Base-by-base conservation (phyloP, 2,888 invertebrate species). In the Germaria angustata region DNA sequence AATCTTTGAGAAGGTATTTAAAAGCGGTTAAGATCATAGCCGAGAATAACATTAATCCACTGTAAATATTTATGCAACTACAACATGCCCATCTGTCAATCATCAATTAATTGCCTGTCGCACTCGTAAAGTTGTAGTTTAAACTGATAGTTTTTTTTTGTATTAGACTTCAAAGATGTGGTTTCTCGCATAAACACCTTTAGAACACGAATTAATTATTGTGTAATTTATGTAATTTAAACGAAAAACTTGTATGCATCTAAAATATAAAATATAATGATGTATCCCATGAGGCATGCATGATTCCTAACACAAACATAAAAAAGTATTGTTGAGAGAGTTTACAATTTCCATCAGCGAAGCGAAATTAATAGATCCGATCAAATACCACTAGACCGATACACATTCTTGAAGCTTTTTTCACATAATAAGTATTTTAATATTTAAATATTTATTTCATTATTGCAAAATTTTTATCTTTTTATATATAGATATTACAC, bases 1-100 rank as follows among this genome's bases (percentile, higher is more conserved):
- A 41, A 34, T 55, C 32, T 59, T 7, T 34, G 34, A 53, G 24
- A 57, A 57, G 49, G 32, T 39, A 49, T 51, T 68, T 53, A 20
- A 66, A 41, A 46, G 68, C 76, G 76, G 68, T 61, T 68, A 77
- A 77, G 76, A 77, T 77, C 76, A 68, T 41, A 77, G 34, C 59
- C 32, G 41, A 9, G 34, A 68, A 51, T 51, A 68, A 49, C 49
- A 28, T 49, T 20, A 34, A 41, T 49, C 8, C 22, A 51, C 13
- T 51, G 2, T 32, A 68, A 77, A 41, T 68, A 59, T 49, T 59
- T 59, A 24, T 59, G 17, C 6, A 49, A 20, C 6, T 39, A 2
- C 28, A 49, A 20, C 22, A 24, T 39, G 46, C 59, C 41, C 34
- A 77, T 7, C 15, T 77, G 76, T 22, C 68, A 53, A 28, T 59